A percentile compares a stretch with the other conserved stretches of the same genome.
Evolutionary conservation across 2,888 invertebrate species (phyloP).

Genomic region (Sympetrum striolatum): DNA sequence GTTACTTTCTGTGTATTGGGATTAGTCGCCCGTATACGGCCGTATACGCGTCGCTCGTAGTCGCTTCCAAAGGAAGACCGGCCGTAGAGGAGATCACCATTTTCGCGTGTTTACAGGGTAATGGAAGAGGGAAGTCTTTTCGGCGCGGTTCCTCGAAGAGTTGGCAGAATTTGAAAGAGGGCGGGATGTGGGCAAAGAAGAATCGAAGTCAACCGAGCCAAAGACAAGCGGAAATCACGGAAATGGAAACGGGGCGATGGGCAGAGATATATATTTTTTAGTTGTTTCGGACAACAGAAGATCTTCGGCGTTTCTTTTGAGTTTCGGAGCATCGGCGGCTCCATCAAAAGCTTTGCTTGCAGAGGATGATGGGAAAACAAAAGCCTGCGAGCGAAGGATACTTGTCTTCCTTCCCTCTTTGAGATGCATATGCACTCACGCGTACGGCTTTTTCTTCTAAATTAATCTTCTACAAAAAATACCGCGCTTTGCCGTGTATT

Average conservation of each 20-base stretch:
- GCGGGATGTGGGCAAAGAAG: background rate
- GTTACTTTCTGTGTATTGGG: too few relatives aligned
- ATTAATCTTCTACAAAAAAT: background rate
- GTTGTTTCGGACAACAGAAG: background rate
- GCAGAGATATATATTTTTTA: background rate
- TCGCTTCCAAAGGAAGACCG: too few relatives aligned
- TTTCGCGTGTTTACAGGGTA: background rate
- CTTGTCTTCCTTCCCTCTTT: background rate
- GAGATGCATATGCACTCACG: background rate
- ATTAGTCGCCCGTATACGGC: too few relatives aligned
- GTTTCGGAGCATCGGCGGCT: background rate
- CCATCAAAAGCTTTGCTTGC: background rate
- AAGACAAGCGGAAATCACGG: background rate
- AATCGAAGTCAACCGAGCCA: background rate
- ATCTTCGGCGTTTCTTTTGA: background rate
- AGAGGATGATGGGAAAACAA: background rate
- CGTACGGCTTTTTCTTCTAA: background rate
- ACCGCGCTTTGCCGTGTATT: background rate
- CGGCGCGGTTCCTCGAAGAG: background rate
- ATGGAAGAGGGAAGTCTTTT: background rate
- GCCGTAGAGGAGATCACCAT: background rate
- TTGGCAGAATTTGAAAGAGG: background rate
- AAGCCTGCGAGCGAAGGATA: background rate
- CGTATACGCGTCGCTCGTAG: too few relatives aligned
- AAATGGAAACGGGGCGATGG: background rate